phyloP scores from a whole-genome alignment of 2,888 invertebrate species.

The Temnothorax unifasciatus region DNA sequence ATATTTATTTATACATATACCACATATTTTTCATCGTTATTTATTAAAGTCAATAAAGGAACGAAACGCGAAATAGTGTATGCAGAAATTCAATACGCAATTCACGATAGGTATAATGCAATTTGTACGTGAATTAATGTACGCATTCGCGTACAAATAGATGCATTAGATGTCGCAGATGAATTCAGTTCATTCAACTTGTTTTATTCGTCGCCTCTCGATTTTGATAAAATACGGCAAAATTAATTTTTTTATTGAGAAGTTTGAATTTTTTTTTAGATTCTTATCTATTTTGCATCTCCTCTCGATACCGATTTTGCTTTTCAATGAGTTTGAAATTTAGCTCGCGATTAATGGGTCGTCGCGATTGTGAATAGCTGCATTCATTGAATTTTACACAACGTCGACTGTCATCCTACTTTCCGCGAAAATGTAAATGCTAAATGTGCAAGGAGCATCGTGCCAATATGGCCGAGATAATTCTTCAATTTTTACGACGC shows the following conservation, averaged over 20 bases:
- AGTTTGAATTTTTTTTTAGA: background rate
- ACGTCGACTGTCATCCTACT: background rate
- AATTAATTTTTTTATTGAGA: background rate
- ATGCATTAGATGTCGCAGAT: background rate
- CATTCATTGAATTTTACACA: constrained; percentile 11
- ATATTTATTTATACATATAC: background rate
- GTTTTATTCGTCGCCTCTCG: background rate
- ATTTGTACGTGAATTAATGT: background rate
- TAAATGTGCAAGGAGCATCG: background rate
- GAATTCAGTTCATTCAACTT: background rate
- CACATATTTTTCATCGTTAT: background rate
- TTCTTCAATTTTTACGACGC: constrained; percentile 16
- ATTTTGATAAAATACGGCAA: background rate
- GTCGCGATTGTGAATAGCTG: background rate
- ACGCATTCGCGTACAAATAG: background rate
- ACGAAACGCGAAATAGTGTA: background rate
- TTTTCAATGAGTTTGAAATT: background rate
- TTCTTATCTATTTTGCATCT: background rate
- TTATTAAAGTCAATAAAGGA: background rate
- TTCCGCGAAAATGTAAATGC: background rate
- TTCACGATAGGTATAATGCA: background rate
- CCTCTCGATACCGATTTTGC: background rate
- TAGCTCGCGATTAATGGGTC: background rate
- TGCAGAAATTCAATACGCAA: background rate
- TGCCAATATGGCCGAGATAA: background rate